phyloP scores from a whole-genome alignment of 2,888 invertebrate genomes.

The Entomobrya proxima region DNA sequence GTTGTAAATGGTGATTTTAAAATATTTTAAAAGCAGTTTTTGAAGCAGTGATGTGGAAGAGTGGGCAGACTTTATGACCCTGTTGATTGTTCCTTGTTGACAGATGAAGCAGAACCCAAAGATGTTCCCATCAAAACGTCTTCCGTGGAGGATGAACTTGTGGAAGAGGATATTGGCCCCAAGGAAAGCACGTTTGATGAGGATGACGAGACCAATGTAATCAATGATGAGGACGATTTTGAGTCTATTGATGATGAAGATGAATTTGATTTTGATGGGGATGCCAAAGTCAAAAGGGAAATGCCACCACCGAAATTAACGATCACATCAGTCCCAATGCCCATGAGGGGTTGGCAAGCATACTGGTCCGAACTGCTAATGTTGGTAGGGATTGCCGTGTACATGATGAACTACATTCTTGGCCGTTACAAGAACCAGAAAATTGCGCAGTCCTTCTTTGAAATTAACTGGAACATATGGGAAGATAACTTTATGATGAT shows the following conservation, averaged over 20 bases:
- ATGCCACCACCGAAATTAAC: conserved; percentile 74
- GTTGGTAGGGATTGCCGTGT: conserved; percentile 72
- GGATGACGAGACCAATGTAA: conserved; percentile 65
- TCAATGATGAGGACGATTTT: conserved; percentile 73
- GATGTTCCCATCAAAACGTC: conserved; percentile 50
- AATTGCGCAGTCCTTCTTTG: conserved; percentile 75
- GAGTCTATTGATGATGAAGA: conserved; percentile 74
- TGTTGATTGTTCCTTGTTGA: no score
- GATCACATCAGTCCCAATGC: conserved; percentile 75
- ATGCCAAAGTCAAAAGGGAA: conserved; percentile 67
- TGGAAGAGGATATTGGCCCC: conserved; percentile 17
- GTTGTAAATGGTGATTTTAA: conserved; percentile 34
- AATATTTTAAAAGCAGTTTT: no score
- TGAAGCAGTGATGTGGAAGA: no score
- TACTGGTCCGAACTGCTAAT: conserved; percentile 74
- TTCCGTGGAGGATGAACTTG: conserved; percentile 23
- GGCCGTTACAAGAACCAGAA: conserved; percentile 75
- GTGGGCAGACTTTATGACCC: no score
- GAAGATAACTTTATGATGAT: conserved; percentile 74
- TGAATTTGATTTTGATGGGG: conserved; percentile 69
- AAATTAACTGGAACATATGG: conserved; percentile 73
- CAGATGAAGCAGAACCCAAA: conserved; percentile 41
- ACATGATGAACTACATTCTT: conserved; percentile 74
- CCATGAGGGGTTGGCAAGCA: conserved; percentile 74
- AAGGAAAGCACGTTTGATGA: conserved; percentile 67